Conservation (phyloP, 2,888 invertebrate species). For the Lacanobia wlatinum region DNA sequence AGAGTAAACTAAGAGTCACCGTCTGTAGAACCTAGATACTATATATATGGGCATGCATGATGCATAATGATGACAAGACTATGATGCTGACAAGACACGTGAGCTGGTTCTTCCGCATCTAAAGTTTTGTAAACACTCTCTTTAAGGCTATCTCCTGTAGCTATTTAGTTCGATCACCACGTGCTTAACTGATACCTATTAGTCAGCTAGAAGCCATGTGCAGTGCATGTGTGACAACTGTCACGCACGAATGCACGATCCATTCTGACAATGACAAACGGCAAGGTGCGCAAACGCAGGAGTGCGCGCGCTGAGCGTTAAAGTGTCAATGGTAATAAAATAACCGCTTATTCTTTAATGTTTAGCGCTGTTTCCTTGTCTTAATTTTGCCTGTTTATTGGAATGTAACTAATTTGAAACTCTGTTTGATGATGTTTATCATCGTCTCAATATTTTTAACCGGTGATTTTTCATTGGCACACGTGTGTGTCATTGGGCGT, state of each 20-base stretch:
- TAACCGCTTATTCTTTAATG: not conserved
- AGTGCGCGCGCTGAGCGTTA: not conserved
- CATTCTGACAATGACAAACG: slow-evolving; percentile 27
- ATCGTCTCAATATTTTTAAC: not conserved
- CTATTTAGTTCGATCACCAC: not conserved
- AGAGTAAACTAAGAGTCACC: no score
- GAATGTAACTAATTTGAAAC: not conserved
- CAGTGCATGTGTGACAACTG: slow-evolving; percentile 21
- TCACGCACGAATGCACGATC: slow-evolving; percentile 29
- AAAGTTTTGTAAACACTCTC: not conserved
- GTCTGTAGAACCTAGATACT: no score
- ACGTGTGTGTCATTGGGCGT: no score
- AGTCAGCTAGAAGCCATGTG: slow-evolving; percentile 28
- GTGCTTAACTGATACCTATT: slow-evolving; percentile 4
- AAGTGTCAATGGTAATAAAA: slow-evolving; percentile 10
- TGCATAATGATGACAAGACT: no score
- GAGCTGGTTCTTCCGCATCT: not conserved
- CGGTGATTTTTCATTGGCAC: no score
- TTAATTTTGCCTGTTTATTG: not conserved
- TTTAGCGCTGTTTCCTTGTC: not conserved
- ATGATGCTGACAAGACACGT: not conserved
- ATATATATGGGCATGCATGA: no score
- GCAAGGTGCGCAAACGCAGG: slow-evolving; percentile 6
- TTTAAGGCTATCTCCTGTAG: not conserved
- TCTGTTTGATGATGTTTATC: not conserved